Percentiles rank a stretch among this genome's conserved stretches.
Evolutionary conservation across 2,888 invertebrate species (phyloP).

Genomic region (Macaria liturata): DNA sequence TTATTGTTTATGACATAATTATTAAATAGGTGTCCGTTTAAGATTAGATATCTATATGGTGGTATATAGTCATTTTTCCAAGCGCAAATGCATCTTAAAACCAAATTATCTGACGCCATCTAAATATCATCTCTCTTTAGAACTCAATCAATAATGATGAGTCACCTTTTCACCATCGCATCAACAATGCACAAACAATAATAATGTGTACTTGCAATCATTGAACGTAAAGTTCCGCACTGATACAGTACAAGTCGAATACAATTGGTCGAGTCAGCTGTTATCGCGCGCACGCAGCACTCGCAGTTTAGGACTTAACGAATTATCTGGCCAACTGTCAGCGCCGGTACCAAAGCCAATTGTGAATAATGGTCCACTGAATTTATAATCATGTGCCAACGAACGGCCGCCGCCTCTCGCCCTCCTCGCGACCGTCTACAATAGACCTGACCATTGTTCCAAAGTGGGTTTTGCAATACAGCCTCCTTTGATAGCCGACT

Average conservation of each 20-base stretch:
- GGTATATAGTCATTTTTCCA: too few relatives aligned
- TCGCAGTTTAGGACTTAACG: conserved; percentile 74
- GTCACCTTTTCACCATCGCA: too few relatives aligned
- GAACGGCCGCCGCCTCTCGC: conserved; percentile 19
- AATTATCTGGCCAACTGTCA: conserved; percentile 72
- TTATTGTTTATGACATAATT: too few relatives aligned
- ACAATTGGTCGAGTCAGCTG: conserved; percentile 46
- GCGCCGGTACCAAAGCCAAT: conserved; percentile 67
- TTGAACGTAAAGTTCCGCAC: too few relatives aligned
- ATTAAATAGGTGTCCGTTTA: too few relatives aligned
- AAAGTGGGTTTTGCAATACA: conserved; percentile 35
- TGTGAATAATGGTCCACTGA: conserved; percentile 65
- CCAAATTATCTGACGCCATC: too few relatives aligned
- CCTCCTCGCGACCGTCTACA: conserved; percentile 32
- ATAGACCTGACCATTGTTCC: conserved; percentile 36
- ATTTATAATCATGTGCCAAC: conserved; percentile 40
- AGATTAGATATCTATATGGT: too few relatives aligned
- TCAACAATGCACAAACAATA: too few relatives aligned
- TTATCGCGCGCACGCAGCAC: conserved; percentile 73
- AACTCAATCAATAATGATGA: too few relatives aligned
- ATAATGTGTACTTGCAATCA: too few relatives aligned
- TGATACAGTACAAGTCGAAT: neutral
- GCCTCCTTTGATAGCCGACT: conserved; percentile 31
- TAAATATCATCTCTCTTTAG: too few relatives aligned
- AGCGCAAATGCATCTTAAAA: too few relatives aligned